Evolutionary conservation across 2,797 vertebrate species (phyloP), one percentile per base, ranked within the genome.

Genomic region (Onychomys leucogaster): DNA sequence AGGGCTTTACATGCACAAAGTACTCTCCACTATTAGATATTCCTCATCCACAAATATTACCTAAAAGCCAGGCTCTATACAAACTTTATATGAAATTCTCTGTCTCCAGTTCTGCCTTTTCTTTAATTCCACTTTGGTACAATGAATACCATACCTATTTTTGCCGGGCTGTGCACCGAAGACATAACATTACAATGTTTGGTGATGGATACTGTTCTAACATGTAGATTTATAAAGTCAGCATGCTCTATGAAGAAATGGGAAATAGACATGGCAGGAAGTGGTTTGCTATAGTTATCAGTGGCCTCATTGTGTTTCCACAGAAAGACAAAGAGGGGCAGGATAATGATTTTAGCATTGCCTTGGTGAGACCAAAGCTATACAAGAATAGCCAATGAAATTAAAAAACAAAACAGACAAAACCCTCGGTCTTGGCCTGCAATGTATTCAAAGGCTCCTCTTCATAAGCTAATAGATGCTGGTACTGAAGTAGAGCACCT

Each of bases 371-470:
- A 3, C 3, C 59, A 92, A 78, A 65, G 27, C 11, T 25, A 0
- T 37, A 19, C 2, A 90, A 71, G 23, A 83, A 67, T 16, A 69
- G 21, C 1, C 17, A 77, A 37, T 55, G 27, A 83, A 41, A 71
- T 77, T 27, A 59, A 8, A 29, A 34, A 57, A 29, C 46, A 71
- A 34, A 16, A 5, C 4, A 57, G 23, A 8, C 3, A 65, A 46
- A 71, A 21, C 2, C 16, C 9, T 32, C 8, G 85, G 6, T 0
- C 1, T 89, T 65, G 2, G 7, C 10, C 6, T 12, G 3, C 2
- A 7, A 11, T 34, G 5, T 29, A n/a, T 32, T 16, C 9, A 21
- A 78, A 37, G 25, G 7, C 2, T 78, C 76, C 63, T 71, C 29
- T 94, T 69, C 32, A 13, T 25, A 71, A 34, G 23, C 4, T 27